phyloP scores from a whole-genome alignment of 2,113 vertebrate species.

The Potamarius usumacintae region DNA sequence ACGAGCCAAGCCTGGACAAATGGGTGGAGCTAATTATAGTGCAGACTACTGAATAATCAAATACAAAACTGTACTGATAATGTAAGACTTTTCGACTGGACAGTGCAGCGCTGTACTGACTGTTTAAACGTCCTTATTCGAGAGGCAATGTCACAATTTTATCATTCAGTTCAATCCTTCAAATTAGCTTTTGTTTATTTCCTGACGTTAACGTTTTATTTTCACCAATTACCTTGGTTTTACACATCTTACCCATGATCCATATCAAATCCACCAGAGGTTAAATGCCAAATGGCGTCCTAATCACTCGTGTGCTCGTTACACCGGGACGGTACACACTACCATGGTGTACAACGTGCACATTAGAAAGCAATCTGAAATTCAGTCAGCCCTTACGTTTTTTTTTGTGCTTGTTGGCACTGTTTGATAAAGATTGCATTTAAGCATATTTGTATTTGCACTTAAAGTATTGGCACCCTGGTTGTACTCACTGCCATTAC shows the following conservation, averaged over 20 bases:
- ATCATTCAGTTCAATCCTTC: background rate
- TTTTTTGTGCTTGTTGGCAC: background rate
- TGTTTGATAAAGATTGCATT: background rate
- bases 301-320: background rate
- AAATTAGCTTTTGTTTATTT: background rate
- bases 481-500: background rate
- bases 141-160: background rate
- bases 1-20: background rate
- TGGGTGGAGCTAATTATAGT: background rate
- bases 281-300: background rate
- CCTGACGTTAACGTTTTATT: background rate
- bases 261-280: background rate
- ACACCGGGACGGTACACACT: background rate
- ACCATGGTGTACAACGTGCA: no score
- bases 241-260: background rate
- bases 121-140: background rate
- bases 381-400: background rate
- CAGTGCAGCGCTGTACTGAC: background rate
- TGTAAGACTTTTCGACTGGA: background rate
- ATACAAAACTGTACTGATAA: background rate
- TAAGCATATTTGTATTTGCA: background rate
- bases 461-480: background rate
- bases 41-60: background rate
- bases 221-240: background rate
- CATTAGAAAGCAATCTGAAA: no score